phyloP scores from a whole-genome alignment of 2,113 vertebrate genomes.

The Edolisoma coerulescens region DNA sequence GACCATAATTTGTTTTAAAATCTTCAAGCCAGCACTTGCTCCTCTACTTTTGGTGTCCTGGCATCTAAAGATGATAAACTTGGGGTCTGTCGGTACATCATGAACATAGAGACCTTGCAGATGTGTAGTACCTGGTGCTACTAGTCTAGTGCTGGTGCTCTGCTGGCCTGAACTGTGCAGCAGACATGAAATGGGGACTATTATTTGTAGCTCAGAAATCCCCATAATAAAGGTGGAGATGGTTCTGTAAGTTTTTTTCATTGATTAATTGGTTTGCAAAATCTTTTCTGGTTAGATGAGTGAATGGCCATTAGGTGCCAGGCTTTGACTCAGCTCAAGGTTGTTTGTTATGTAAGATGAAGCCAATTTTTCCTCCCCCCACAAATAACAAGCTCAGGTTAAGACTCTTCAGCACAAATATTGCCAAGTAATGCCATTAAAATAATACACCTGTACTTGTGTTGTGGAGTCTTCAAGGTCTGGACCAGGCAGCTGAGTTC shows the following conservation, averaged over 20 bases:
- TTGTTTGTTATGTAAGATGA: background rate
- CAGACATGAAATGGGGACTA: background rate
- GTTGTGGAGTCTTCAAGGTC: background rate
- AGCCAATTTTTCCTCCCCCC: background rate
- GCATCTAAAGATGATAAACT: background rate
- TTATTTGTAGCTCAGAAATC: background rate
- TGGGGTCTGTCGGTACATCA: background rate
- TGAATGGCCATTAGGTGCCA: background rate
- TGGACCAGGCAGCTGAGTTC: background rate
- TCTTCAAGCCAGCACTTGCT: background rate
- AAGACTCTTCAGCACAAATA: background rate
- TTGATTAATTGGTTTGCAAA: background rate
- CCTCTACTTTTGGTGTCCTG: background rate
- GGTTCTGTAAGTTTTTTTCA: background rate
- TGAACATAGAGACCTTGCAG: background rate
- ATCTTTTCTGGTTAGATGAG: background rate
- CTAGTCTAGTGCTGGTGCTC: background rate
- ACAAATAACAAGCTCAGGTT: background rate
- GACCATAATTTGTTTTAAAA: background rate
- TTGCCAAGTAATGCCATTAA: background rate
- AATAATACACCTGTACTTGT: background rate
- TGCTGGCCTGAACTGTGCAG: background rate
- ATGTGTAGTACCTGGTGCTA: background rate
- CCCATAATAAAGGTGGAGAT: background rate
- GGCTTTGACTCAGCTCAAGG: background rate